Conservation (phyloP, 1,140 invertebrate species). For the Micrasema minimum region DNA sequence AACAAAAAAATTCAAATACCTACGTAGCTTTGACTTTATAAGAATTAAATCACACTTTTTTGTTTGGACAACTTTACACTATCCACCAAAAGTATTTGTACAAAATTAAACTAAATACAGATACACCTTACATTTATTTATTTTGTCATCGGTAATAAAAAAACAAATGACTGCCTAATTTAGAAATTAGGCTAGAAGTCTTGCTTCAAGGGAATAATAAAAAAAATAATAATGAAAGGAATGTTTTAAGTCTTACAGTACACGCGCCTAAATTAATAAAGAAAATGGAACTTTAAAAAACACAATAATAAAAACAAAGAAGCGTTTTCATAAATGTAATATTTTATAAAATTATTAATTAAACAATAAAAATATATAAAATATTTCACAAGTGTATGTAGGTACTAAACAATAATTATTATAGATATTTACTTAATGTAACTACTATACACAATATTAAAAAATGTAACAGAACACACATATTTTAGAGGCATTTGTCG, state of each 20-base stretch:
- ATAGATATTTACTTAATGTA: slow-evolving; percentile 1
- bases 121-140: too few species aligned
- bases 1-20: slow-evolving; percentile 8
- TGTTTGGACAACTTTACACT: slow-evolving; percentile 22
- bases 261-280: too few species aligned
- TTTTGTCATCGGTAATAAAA: too few species aligned
- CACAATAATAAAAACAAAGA: too few species aligned
- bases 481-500: slow-evolving; percentile 10
- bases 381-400: slow-evolving; percentile 1
- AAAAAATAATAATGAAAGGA: too few species aligned
- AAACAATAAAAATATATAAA: not conserved
- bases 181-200: too few species aligned
- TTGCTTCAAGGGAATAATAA: too few species aligned
- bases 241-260: too few species aligned
- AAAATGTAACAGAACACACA: slow-evolving; percentile 1
- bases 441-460: slow-evolving; percentile 10
- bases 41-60: slow-evolving; percentile 30
- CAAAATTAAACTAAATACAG: slow-evolving; percentile 9
- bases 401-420: not conserved
- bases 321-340: too few species aligned
- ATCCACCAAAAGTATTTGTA: slow-evolving; percentile 33
- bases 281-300: too few species aligned
- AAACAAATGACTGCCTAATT: too few species aligned
- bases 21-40: slow-evolving; percentile 26
- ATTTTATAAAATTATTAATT: not conserved